phyloP scores from a whole-genome alignment of 2,888 invertebrate species.

The Sipunculus nudus region DNA sequence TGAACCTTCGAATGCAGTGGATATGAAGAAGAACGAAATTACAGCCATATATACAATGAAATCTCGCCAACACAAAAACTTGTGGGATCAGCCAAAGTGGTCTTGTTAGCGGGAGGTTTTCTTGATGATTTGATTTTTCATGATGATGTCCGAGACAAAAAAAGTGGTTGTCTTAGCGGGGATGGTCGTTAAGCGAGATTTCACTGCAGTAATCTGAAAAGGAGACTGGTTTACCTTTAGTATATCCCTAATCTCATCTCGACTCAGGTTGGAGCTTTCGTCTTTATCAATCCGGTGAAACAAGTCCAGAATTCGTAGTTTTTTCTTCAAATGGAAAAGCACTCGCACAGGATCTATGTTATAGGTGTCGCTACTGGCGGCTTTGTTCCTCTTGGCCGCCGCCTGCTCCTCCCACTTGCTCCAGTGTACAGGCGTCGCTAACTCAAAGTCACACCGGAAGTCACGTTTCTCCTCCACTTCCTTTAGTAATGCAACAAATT shows the following conservation, averaged over 20 bases:
- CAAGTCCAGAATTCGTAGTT: slow-evolving; percentile 37
- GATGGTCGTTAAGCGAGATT: too few relatives aligned
- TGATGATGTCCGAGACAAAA: too few relatives aligned
- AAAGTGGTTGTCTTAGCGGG: too few relatives aligned
- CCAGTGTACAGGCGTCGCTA: slow-evolving; percentile 37
- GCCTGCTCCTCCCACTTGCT: slow-evolving; percentile 13
- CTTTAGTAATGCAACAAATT: slow-evolving; percentile 49
- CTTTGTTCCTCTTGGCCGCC: slow-evolving; percentile 13
- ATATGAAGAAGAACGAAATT: too few relatives aligned
- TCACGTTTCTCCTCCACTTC: slow-evolving; percentile 42
- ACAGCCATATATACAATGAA: too few relatives aligned
- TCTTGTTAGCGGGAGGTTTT: too few relatives aligned
- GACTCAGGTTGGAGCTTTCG: slow-evolving; percentile 16
- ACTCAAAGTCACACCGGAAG: slow-evolving; percentile 48
- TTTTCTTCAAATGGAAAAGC: slow-evolving; percentile 55
- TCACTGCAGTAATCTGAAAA: too few relatives aligned
- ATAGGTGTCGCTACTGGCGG: slow-evolving; percentile 41
- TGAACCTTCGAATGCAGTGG: too few relatives aligned
- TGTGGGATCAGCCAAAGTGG: too few relatives aligned
- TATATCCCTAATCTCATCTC: slow-evolving; percentile 49
- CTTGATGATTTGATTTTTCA: too few relatives aligned
- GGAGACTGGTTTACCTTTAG: slow-evolving; percentile 51
- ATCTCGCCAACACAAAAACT: too few relatives aligned
- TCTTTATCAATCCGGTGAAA: slow-evolving; percentile 35
- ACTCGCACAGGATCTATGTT: slow-evolving; percentile 58